Base-by-base conservation (phyloP, 2,888 invertebrate species). In the Leucozona laternaria region DNA sequence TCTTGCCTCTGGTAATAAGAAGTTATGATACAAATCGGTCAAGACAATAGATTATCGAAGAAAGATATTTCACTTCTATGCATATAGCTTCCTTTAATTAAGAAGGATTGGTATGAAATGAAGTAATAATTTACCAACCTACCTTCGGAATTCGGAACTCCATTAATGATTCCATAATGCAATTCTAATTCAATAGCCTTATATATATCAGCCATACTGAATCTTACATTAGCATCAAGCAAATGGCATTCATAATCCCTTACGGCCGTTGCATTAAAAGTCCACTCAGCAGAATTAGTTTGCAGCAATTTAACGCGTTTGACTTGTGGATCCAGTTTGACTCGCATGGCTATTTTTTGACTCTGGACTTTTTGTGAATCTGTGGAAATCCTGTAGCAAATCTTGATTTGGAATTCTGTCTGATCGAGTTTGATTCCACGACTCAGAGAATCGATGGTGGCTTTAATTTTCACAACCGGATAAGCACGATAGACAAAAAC, bases 401-500 rank as follows among this genome's bases (percentile, higher is more conserved):
- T 90, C 4, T 90, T 90, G 7, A 93, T 88, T 77, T 91, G 90
- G 10, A 93, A 91, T 17, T 89, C 88, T 0, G 89, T 90, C 79
- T 93, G 92, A 5, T 92, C 91, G 0, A 91, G 91, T 72, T 90
- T 92, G 7, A 94, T 91, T 88, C 92, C 91, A 5, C 91, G 91
- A 7, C 91, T 90, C 37, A 90, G 89, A 0, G 93, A 91, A n/a
- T 90, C 90, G 0, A 93, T 89, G 0, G 89, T 89, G 7, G 92
- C 91, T 2, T 89, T 71, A 3, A 93, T 88, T 88, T 90, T 91
- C 0, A 93, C 91, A 17, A 93, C 93, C 0, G 93, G 93, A 89
- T 92, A 92, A 4, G 93, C 90, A 68, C 92, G 91, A 71, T 93
- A 93, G 1, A 94, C 66, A 25, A 92, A 92, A 2, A 93, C 91